Evolutionary conservation across 2,797 vertebrate species (phyloP), one percentile per base, ranked within the genome.

Genomic region (Serranus cabrilla): DNA sequence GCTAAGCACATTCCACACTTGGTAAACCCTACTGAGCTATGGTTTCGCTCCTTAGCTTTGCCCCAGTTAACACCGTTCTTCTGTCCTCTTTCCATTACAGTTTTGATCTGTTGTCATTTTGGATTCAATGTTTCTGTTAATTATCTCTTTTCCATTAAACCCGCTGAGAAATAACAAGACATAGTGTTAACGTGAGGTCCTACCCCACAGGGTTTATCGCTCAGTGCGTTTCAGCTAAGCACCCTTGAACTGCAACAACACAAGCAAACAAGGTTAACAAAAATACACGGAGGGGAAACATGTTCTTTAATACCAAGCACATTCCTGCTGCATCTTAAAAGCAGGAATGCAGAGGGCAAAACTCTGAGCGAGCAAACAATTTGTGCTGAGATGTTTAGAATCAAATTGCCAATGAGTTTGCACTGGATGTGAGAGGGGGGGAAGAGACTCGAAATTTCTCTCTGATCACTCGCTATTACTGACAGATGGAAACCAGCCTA

Each of bases 401-500:
- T 81, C 51, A 78, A 85, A 84, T 74, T 87, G 86, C 65, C 74
- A 64, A 40, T 58, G 68, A 78, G 83, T 85, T 88, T 46, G 52
- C 63, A 49, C 59, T 42, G 25, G 79, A 84, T 78, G 71, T 74
- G 57, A 71, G 58, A 85, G 84, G 63, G 25, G 31, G 78, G 55
- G 62, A 71, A 70, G 49, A 69, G 67, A 71, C 73, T 77, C 37
- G 2, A 82, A 65, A 70, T 79, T 79, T 76, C 57, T 74, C 84
- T 89, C 69, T 87, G 85, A 89, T 89, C 86, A 70, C 74, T 82
- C 10, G 46, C 72, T 82, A 78, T 85, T 85, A 74, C 84, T 91
- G 90, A 91, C 88, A 91, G 91, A 91, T 85, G 81, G 88, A 91
- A 91, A 87, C 78, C 90, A 83, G 88, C 87, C 86, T 74, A 84